Evolutionary conservation across 2,797 vertebrate species (phyloP).

Genomic region (Neostethus bicornis): DNA sequence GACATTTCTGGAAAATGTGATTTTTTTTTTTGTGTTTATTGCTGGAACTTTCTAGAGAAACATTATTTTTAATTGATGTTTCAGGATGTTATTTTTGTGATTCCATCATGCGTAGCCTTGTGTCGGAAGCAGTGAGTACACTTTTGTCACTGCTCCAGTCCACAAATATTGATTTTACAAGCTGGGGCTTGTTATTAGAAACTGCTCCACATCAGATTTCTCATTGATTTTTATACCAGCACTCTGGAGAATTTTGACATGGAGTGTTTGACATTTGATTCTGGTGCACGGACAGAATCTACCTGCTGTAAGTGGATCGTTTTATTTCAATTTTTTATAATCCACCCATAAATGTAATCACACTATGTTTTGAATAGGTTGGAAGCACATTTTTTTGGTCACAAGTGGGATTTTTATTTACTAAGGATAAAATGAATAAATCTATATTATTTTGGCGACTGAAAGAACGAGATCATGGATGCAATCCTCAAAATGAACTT

Average conservation of each 20-base stretch:
- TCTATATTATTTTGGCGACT: too few species aligned
- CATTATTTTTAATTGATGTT: background rate
- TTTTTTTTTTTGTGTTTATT: background rate
- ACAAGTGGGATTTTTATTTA: too few species aligned
- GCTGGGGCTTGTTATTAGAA: conserved; percentile 58
- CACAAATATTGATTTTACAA: conserved; percentile 65
- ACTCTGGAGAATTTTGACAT: conserved; percentile 30
- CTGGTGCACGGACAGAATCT: conserved; percentile 10
- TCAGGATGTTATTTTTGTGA: background rate
- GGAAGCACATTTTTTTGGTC: too few species aligned
- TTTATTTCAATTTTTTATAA: background rate
- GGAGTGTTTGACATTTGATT: conserved; percentile 27
- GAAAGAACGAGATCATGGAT: too few species aligned
- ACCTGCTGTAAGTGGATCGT: conserved; percentile 11
- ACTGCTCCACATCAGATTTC: conserved; percentile 58
- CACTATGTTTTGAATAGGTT: conserved; percentile 10
- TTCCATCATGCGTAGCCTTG: conserved; percentile 8
- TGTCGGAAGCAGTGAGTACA: conserved; percentile 20
- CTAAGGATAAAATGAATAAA: too few species aligned
- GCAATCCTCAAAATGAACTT: too few species aligned
- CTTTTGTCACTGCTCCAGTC: conserved; percentile 42
- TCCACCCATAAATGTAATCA: conserved; percentile 8
- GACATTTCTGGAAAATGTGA: background rate
- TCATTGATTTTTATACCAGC: conserved; percentile 64
- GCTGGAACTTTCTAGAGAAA: background rate